Evolutionary conservation across 35 echinoderm and acorn worm species (phyloP).

Genomic region (Eucidaris tribuloides): DNA sequence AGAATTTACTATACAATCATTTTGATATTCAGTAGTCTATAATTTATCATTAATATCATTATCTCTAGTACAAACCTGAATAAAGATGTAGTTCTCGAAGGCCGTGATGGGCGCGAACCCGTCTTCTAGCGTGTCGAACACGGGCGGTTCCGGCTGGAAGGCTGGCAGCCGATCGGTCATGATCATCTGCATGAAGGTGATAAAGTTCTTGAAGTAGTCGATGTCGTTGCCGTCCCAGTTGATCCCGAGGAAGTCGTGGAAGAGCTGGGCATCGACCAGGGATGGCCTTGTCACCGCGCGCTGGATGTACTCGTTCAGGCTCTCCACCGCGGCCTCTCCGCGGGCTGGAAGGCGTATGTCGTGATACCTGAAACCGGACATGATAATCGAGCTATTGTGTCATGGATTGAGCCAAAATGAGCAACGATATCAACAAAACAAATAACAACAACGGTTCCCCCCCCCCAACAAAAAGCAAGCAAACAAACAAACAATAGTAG

Average conservation of each 20-base stretch:
- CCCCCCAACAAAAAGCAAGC: too few relatives aligned
- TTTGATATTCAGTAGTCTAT: too few relatives aligned
- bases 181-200: conserved; percentile 49
- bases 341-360: conserved; percentile 10
- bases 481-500: too few relatives aligned
- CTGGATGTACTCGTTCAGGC: conserved; percentile 25
- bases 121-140: conserved; percentile 32
- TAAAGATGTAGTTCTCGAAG: conserved; percentile 56
- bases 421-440: too few relatives aligned
- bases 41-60: too few relatives aligned
- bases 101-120: conserved; percentile 3
- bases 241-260: conserved; percentile 53
- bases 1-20: too few relatives aligned
- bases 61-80: too few relatives aligned
- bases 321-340: neutral
- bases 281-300: neutral
- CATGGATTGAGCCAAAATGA: too few relatives aligned
- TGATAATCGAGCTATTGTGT: too few relatives aligned
- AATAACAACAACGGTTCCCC: too few relatives aligned
- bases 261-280: conserved; percentile 18
- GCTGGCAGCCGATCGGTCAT: conserved; percentile 8
- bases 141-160: conserved; percentile 58
- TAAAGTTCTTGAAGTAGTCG: conserved; percentile 32
- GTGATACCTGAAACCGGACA: conserved; percentile 5
- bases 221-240: conserved; percentile 58